These are phyloP conservation scores for Hofmannophila pseudospretella DNA, from an alignment of 2,888 invertebrate genomes.

Conservation along the genomic window DNA sequence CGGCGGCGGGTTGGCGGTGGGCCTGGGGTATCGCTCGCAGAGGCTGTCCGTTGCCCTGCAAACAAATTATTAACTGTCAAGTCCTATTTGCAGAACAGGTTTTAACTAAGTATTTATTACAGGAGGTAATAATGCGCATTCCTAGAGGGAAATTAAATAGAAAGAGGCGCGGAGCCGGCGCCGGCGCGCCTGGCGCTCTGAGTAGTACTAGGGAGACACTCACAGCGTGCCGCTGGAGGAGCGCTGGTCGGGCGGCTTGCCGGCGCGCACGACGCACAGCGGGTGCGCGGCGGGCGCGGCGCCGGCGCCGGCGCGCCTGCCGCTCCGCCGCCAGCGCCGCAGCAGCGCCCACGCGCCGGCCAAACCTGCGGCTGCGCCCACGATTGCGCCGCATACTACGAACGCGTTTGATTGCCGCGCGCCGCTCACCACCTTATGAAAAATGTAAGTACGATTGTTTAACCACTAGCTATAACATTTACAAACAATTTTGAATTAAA, in stretches of 20 bases:
- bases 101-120: too few relatives aligned
- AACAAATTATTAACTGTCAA: too few relatives aligned
- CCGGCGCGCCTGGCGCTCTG: constrained; percentile 5
- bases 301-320: constrained; percentile 17
- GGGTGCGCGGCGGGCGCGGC: constrained; percentile 16
- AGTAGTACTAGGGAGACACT: too few relatives aligned
- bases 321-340: constrained; percentile 32
- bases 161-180: constrained; percentile 12
- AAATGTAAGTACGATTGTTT: too few relatives aligned
- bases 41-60: constrained; percentile 80
- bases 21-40: constrained; percentile 86
- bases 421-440: constrained; percentile 14
- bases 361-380: constrained; percentile 34
- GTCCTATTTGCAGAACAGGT: too few relatives aligned
- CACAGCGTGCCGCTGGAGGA: constrained; percentile 40
- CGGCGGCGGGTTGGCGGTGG: constrained; percentile 93
- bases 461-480: too few relatives aligned
- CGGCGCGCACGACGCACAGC: constrained; percentile 23
- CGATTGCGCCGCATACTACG: constrained; percentile 41
- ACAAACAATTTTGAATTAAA: too few relatives aligned
- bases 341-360: constrained; percentile 38
- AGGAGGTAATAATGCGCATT: too few relatives aligned
- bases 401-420: constrained; percentile 35
- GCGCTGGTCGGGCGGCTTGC: constrained; percentile 1
- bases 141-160: too few relatives aligned